Conservation (phyloP, 2,797 vertebrate genomes). For the Sarcophilus harrisii region DNA sequence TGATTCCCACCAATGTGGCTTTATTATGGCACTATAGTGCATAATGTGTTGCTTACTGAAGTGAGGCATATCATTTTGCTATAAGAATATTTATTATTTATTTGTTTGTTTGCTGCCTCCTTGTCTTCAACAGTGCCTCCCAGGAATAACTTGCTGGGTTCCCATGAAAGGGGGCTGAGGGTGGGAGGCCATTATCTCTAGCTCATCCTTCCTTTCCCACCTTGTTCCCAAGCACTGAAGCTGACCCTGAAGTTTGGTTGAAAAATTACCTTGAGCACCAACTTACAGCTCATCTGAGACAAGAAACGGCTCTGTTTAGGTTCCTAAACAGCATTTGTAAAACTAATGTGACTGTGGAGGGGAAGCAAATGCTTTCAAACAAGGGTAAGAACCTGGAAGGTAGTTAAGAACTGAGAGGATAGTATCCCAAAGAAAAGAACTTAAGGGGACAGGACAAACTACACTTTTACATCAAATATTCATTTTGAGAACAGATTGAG, state of each 20-base stretch:
- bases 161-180: neutral
- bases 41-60: conserved; percentile 78
- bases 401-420: neutral
- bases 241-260: conserved; percentile 42
- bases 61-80: conserved; percentile 72
- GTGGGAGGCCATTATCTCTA: conserved; percentile 1
- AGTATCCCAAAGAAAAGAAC: conserved; percentile 1
- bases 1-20: conserved; percentile 73
- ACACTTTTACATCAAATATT: neutral
- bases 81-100: conserved; percentile 76
- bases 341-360: conserved; percentile 47
- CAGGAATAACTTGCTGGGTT: conserved; percentile 20
- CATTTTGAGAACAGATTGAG: neutral
- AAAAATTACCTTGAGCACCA: conserved; percentile 18
- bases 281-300: conserved; percentile 52
- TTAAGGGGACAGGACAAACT: neutral
- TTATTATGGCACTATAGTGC: conserved; percentile 73
- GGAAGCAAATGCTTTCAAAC: conserved; percentile 42
- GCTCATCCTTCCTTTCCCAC: neutral
- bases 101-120: conserved; percentile 62
- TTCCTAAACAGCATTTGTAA: conserved; percentile 63
- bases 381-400: conserved; percentile 52
- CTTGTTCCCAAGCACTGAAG: conserved; percentile 18
- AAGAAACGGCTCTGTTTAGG: conserved; percentile 37
- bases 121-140: conserved; percentile 17